phyloP scores from a whole-genome alignment of 2,888 invertebrate species.

The Drosophila nigritarsus region DNA sequence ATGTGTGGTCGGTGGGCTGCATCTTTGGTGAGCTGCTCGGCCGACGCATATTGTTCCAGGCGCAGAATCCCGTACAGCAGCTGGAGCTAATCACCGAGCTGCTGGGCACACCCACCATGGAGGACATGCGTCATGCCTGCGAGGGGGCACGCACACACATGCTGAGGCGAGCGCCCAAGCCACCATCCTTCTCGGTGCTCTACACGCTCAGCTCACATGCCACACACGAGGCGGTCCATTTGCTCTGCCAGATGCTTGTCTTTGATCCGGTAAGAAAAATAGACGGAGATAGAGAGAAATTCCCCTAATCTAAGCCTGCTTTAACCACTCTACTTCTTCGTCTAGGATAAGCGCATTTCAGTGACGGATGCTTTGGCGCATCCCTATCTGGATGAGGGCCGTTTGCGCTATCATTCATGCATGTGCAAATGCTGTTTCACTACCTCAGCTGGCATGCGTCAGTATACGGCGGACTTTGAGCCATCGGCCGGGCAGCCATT shows the following conservation, averaged over 20 bases:
- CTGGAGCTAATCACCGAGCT: constrained; percentile 98
- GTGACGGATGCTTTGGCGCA: constrained; percentile 98
- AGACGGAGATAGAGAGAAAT: not conserved
- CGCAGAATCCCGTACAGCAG: constrained; percentile 98
- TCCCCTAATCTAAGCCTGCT: not conserved
- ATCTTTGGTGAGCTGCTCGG: constrained; percentile 99
- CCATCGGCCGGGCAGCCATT: constrained; percentile 95
- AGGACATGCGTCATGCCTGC: constrained; percentile 99
- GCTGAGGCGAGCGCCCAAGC: constrained; percentile 94
- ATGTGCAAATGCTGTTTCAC: constrained; percentile 99
- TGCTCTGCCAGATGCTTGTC: constrained; percentile 98
- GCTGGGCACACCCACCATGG: constrained; percentile 96
- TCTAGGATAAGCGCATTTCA: constrained; percentile 95
- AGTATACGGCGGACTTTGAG: constrained; percentile 97
- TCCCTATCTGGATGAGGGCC: constrained; percentile 98
- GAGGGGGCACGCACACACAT: constrained; percentile 97
- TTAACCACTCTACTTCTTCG: constrained; percentile 40
- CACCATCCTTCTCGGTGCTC: constrained; percentile 94
- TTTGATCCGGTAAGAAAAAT: constrained; percentile 94
- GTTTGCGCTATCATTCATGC: constrained; percentile 99
- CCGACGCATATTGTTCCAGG: constrained; percentile 98
- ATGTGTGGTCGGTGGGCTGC: constrained; percentile 99
- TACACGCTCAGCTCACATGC: constrained; percentile 97
- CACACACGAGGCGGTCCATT: constrained; percentile 98
- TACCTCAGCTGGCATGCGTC: constrained; percentile 90